Evolutionary conservation across 2,797 vertebrate genomes (phyloP), one percentile per base, ranked within the genome.

Genomic region (Diplodus puntazzo): DNA sequence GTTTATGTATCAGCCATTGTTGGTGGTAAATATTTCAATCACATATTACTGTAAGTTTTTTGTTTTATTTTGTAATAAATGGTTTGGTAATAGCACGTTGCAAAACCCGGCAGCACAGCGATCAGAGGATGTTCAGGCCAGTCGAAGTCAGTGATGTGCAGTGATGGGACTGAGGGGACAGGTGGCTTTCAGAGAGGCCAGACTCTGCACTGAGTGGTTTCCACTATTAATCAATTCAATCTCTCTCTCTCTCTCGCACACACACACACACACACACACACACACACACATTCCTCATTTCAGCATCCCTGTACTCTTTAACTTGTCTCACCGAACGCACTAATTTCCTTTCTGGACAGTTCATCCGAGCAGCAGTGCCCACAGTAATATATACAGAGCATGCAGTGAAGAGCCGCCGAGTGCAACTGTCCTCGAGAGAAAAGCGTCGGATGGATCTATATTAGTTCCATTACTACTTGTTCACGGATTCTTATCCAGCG

Each of bases 171-270:
- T 21, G 75, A 74, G 45, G 66, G 69, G 77, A 84, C 74, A 80
- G 76, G 74, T 76, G 80, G 76, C 80, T 82, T 63, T 77, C 70
- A 78, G 73, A 2, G 3, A 77, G 34, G 53, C 79, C 43, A 64
- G 43, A 69, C 61, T 69, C 59, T 18, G n/a, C 65, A 49, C 84
- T 59, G 77, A 90, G 75, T 68, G 69, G 46, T 80, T 75, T 88
- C 79, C 63, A 82, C 79, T 71, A 83, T 84, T 85, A 84, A 89
- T 88, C 87, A 87, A 65, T 80, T 57, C 75, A 77, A 75, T 84
- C 72, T 82, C 76, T 69, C 20, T 49, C 46, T 14, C 64, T 18
- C 30, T 2, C 57, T 11, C 48, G 48, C n/a, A 46, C 64, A 14
- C 48, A 9, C 63, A 50, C 80, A 73, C 78, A 67, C 64, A 52